Base-by-base conservation (phyloP, 1,140 invertebrate species). In the Aphelinus atriplicis region DNA sequence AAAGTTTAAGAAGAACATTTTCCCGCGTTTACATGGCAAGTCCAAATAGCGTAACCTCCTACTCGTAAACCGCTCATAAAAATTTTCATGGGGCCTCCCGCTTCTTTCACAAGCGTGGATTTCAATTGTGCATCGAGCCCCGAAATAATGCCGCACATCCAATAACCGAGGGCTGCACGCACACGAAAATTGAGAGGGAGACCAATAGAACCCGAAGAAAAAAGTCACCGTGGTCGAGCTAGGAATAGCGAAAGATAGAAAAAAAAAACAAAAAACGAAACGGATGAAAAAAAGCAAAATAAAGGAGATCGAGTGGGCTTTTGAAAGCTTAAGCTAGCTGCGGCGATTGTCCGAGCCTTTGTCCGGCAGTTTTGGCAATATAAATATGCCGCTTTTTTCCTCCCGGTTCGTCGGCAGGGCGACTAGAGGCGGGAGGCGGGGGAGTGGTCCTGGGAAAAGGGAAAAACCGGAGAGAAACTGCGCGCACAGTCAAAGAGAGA, bases 331-430 rank as follows among this genome's bases (percentile, higher is more conserved):
- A 65, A 65, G 46, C 43, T 5, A 3, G n/a, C 4, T 26, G 26
- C 3, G 43, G 46, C 46, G 63, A 73, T 73, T 70, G 47, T 51
- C 55, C 10, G 53, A 60, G 64, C 70, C 56, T 71, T 42, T 64
- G n/a, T 50, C 43, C 26, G 42, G 3, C 62, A 10, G 50, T 71
- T 64, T 71, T 10, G 50, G 42, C 51, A 9, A 55, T 55, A 71
- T 53, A 62, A 71, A 71, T 71, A 63, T 46, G 51, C 60, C 42
- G 10, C 26, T 7, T 63, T 51, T 55, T 9, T 62, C 42, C 62
- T 5, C 45, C 26, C 3, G 7, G 43, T 6, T 50, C 43, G 26
- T 26, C 26, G 26, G 26, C 26, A 26, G 26, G 26, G 26, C 26
- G 26, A 26, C 26, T 26, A 26, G 26, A 26, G 26, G 26, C 26